phyloP scores from a whole-genome alignment of 23 tunicate species.

The Trididemnum clinides region DNA sequence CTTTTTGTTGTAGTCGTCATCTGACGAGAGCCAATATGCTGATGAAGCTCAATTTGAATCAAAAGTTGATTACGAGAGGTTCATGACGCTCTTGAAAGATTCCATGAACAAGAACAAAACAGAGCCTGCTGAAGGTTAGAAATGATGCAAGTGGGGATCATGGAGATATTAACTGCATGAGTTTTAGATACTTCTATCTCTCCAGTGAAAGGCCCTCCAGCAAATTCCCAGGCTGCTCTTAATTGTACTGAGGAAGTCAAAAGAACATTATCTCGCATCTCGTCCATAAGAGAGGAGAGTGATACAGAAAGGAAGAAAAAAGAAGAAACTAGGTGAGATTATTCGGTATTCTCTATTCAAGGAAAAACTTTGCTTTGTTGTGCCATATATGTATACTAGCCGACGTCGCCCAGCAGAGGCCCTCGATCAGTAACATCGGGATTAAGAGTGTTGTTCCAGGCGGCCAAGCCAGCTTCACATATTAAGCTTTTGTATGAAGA shows the following conservation, averaged over 20 bases:
- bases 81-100: constrained; percentile 64
- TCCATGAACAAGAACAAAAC: constrained; percentile 50
- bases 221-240: constrained; percentile 29
- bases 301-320: neutral
- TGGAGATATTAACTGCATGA: neutral
- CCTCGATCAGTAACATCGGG: no score
- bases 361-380: no score
- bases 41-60: constrained; percentile 76
- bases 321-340: no score
- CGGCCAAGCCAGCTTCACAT: no score
- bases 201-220: constrained; percentile 3
- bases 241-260: constrained; percentile 92
- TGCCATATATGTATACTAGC: no score
- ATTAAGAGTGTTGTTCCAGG: no score
- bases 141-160: no score
- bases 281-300: constrained; percentile 24
- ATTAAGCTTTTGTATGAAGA: no score
- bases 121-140: neutral
- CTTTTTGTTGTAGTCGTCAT: neutral
- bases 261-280: constrained; percentile 67
- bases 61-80: constrained; percentile 75
- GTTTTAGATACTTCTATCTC: neutral
- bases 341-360: no score
- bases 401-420: no score
- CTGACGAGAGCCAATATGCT: constrained; percentile 68